phyloP scores from a whole-genome alignment of 2,888 invertebrate genomes.

The Cotesia congregata region DNA sequence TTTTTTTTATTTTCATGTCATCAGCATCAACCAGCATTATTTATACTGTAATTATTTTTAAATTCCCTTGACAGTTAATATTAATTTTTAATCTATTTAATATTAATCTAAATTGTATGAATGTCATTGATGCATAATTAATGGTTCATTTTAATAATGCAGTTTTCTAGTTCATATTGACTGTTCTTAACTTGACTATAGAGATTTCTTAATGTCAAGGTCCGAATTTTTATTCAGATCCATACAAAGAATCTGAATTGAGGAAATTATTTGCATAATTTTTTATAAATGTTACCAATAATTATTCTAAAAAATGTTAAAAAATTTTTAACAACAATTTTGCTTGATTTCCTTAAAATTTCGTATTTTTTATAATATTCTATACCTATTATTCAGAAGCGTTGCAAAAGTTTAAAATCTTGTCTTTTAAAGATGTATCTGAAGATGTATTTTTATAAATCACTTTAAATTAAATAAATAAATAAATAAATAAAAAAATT shows the following conservation, averaged over 20 bases:
- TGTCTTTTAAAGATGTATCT: too few relatives aligned
- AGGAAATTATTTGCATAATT: not conserved
- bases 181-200: not conserved
- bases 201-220: not conserved
- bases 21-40: not conserved
- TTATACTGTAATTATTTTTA: not conserved
- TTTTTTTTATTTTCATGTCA: constrained; percentile 15
- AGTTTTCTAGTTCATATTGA: not conserved
- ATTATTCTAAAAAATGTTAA: not conserved
- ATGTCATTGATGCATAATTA: not conserved
- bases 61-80: not conserved
- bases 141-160: not conserved
- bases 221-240: not conserved
- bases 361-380: too few relatives aligned
- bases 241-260: too few relatives aligned
- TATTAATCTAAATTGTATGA: not conserved
- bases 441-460: too few relatives aligned
- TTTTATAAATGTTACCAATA: not conserved
- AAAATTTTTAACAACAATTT: too few relatives aligned
- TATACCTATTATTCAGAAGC: too few relatives aligned
- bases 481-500: too few relatives aligned
- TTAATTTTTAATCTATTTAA: not conserved
- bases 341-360: too few relatives aligned
- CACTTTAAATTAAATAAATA: too few relatives aligned
- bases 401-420: too few relatives aligned